Percentiles rank a stretch among this genome's conserved stretches.
phyloP scores from a whole-genome alignment of 2,888 invertebrate genomes.

The Thecophora atra region DNA sequence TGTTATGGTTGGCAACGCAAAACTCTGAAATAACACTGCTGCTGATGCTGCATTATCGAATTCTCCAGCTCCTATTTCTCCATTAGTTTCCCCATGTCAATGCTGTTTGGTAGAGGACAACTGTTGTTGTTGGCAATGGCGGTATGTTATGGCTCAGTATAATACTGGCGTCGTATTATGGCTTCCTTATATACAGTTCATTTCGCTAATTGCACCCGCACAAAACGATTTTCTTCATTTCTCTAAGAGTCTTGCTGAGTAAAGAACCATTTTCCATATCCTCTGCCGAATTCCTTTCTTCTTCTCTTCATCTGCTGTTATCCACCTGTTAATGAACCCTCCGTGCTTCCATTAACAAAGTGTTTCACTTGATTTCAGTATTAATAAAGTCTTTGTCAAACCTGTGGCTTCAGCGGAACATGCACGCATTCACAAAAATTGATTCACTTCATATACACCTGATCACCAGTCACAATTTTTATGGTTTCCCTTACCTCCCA shows the following conservation, averaged over 20 bases:
- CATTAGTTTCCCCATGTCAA: not conserved
- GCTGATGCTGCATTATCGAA: too few relatives aligned
- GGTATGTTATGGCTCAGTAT: not conserved
- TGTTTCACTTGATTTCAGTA: not conserved
- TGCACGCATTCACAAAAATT: too few relatives aligned
- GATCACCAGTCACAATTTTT: too few relatives aligned
- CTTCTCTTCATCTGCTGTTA: not conserved
- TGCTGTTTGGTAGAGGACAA: not conserved
- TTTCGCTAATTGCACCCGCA: conserved; percentile 33
- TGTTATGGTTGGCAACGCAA: conserved; percentile 31
- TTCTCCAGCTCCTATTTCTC: too few relatives aligned
- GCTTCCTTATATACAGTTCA: too few relatives aligned
- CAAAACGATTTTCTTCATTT: conserved; percentile 56
- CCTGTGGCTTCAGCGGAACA: too few relatives aligned
- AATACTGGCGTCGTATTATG: too few relatives aligned
- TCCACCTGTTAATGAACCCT: too few relatives aligned
- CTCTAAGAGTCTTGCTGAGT: conserved; percentile 39
- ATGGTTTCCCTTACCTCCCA: not conserved
- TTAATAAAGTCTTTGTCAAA: conserved; percentile 52
- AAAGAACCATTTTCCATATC: too few relatives aligned
- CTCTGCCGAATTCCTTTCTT: too few relatives aligned
- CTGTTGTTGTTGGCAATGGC: not conserved
- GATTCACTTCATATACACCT: too few relatives aligned
- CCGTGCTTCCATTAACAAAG: not conserved
- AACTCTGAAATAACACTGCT: conserved; percentile 7